phyloP scores from a whole-genome alignment of 2,888 invertebrate species.

The Caenorhabditis macrosperma region DNA sequence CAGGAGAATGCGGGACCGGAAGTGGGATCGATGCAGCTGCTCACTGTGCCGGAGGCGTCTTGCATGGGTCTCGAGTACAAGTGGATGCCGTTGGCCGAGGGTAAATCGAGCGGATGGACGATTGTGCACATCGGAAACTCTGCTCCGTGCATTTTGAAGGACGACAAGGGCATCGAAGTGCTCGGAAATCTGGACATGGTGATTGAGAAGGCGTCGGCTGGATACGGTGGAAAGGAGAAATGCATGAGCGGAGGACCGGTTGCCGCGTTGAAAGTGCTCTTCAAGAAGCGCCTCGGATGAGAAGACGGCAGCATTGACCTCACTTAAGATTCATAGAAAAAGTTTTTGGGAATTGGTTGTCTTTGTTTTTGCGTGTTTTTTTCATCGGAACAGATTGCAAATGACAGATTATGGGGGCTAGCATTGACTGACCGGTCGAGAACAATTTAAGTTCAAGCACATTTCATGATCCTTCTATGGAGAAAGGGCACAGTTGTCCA shows the following conservation, averaged over 20 bases:
- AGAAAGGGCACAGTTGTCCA: no score
- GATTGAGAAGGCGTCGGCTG: constrained; percentile 67
- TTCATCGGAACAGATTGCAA: no score
- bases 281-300: constrained; percentile 49
- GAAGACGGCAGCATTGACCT: background rate
- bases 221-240: constrained; percentile 71
- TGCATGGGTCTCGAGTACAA: constrained; percentile 68
- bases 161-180: constrained; percentile 66
- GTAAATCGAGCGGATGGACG: constrained; percentile 63
- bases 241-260: constrained; percentile 56
- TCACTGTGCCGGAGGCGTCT: constrained; percentile 63
- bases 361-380: no score
- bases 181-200: constrained; percentile 70
- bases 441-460: no score
- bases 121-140: constrained; percentile 69
- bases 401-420: no score
- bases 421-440: no score
- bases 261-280: constrained; percentile 52
- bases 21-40: constrained; percentile 71
- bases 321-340: no score
- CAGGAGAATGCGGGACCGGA: constrained; percentile 73
- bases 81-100: constrained; percentile 67
- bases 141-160: constrained; percentile 71
- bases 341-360: no score
- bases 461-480: no score